A percentile compares a stretch with the other conserved stretches of the same genome.
Evolutionary conservation across 2,888 invertebrate species (phyloP).

Genomic region (Thysanoteuthis rhombus): DNA sequence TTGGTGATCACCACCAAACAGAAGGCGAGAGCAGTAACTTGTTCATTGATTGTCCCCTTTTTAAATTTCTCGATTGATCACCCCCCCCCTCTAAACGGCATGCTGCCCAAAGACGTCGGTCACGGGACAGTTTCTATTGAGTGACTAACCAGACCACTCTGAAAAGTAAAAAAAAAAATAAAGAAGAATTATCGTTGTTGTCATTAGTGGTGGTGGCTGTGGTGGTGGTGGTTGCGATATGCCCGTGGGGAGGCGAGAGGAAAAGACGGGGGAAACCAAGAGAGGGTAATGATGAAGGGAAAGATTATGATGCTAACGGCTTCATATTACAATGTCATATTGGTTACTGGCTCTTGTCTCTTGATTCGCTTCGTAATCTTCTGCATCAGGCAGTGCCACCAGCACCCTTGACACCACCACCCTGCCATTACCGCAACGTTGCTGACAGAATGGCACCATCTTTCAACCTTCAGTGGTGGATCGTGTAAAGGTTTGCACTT

Average conservation of each 20-base stretch:
- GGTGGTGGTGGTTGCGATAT: background rate
- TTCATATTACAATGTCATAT: conserved; percentile 12
- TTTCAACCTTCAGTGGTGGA: background rate
- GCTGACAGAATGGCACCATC: background rate
- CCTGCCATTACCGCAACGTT: background rate
- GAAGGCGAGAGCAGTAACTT: no score
- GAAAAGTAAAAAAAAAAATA: no score
- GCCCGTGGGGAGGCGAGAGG: background rate
- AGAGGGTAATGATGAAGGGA: background rate
- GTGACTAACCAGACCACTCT: no score
- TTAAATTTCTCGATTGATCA: no score
- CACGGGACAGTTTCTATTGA: no score
- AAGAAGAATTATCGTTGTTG: background rate
- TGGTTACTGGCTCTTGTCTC: background rate
- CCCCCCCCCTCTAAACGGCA: no score
- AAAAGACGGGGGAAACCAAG: no score
- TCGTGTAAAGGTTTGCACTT: background rate
- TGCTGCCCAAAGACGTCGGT: no score
- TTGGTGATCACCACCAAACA: no score
- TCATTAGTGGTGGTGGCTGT: background rate
- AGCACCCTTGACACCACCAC: background rate
- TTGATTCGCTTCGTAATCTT: background rate
- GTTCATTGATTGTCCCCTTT: no score
- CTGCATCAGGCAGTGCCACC: background rate
- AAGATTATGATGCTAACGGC: background rate